Evolutionary conservation across 1,140 invertebrate genomes (phyloP).

Genomic region (Diachasma alloeum): DNA sequence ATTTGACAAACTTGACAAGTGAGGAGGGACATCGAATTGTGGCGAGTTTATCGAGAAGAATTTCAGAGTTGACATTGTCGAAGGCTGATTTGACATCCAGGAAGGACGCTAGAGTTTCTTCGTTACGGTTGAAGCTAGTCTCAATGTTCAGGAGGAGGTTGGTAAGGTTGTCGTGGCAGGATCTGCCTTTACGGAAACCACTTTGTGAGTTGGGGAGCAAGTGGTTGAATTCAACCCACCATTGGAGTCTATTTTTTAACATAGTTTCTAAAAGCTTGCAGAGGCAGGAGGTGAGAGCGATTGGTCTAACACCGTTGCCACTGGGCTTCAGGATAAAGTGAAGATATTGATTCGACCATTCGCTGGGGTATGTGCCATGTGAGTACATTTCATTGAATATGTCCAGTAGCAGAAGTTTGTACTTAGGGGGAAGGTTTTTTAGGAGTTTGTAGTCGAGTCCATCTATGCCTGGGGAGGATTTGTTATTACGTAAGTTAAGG

Average conservation of each 20-base stretch:
- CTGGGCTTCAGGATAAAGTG: background rate
- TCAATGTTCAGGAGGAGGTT: background rate
- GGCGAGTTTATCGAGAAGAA: constrained; percentile 2
- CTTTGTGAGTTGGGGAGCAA: background rate
- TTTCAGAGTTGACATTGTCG: background rate
- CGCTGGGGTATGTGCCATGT: background rate
- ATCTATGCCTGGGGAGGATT: constrained; percentile 9
- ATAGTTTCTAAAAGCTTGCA: background rate
- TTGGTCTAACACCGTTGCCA: background rate
- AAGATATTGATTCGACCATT: background rate
- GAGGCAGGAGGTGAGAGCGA: background rate
- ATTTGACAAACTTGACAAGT: background rate
- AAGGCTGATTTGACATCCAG: constrained; percentile 3
- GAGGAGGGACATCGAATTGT: background rate
- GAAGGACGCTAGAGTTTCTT: background rate
- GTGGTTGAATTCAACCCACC: background rate
- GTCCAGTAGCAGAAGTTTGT: background rate
- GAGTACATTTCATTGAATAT: background rate
- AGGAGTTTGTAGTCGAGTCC: background rate
- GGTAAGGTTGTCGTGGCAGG: background rate
- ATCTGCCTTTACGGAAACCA: background rate
- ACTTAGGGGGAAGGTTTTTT: background rate
- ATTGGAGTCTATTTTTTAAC: background rate
- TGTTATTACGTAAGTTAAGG: background rate
- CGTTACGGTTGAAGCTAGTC: background rate